A percentile compares a stretch with the other conserved stretches of the same genome.
These are phyloP conservation scores for Caenorhabditis imperialis DNA, from an alignment of 2,888 invertebrate species.

Conservation along the genomic window DNA sequence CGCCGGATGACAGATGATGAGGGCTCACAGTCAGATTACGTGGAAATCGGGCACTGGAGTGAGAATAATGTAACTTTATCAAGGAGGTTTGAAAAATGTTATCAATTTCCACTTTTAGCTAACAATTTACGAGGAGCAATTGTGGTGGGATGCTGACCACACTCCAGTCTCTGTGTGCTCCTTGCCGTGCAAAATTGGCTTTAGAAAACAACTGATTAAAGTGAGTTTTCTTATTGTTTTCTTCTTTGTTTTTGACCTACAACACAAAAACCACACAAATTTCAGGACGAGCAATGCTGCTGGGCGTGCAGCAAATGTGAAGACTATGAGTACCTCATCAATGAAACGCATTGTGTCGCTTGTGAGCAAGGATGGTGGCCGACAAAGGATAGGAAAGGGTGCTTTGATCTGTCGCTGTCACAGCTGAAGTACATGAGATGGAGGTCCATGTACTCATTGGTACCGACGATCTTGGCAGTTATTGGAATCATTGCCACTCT, in stretches of 20 bases:
- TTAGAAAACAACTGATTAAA: conserved; percentile 79
- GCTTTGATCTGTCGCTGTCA: conserved; percentile 66
- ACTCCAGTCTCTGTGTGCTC: conserved; percentile 79
- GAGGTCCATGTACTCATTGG: conserved; percentile 83
- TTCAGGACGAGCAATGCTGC: conserved; percentile 80
- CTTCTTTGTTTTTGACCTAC: no score
- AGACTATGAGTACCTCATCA: conserved; percentile 71
- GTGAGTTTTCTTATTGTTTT: conserved; percentile 19
- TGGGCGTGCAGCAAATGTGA: conserved; percentile 79
- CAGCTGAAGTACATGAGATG: conserved; percentile 81
- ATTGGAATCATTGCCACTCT: conserved; percentile 82
- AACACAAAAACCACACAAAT: neutral
- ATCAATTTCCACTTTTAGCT: conserved; percentile 48
- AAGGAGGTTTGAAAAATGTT: neutral
- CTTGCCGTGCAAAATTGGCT: conserved; percentile 79
- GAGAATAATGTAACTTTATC: conserved; percentile 74
- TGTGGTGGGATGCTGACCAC: conserved; percentile 55
- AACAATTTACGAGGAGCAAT: conserved; percentile 56
- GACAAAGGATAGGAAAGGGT: conserved; percentile 64
- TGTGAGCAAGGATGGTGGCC: conserved; percentile 74
- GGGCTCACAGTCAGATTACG: conserved; percentile 67
- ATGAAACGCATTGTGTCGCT: conserved; percentile 75
- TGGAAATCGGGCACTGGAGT: conserved; percentile 76
- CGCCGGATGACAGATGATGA: conserved; percentile 43
- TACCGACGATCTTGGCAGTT: conserved; percentile 82